Conservation (phyloP, 2,888 invertebrate genomes). For the Theodoxus fluviatilis region DNA sequence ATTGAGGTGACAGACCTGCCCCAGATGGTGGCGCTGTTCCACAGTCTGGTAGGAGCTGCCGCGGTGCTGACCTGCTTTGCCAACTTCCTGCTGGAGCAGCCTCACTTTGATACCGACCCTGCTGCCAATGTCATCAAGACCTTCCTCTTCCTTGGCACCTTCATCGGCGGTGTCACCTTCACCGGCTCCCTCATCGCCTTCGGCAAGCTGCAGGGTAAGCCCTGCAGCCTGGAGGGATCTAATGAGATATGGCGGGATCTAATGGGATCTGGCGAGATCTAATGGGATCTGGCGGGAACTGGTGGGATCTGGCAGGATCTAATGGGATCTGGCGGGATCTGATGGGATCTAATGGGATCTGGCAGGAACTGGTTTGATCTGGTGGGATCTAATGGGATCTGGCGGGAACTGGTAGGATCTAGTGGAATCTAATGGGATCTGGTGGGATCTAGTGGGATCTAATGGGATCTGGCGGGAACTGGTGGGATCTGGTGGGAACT, state of each 20-base stretch:
- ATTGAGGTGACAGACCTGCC: constrained; percentile 81
- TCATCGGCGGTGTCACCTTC: constrained; percentile 89
- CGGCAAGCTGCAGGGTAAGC: constrained; percentile 80
- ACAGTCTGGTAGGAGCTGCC: constrained; percentile 84
- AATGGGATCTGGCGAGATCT: too few species aligned
- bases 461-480: too few species aligned
- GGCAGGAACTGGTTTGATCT: too few species aligned
- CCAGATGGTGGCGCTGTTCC: constrained; percentile 87
- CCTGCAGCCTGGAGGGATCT: background rate
- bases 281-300: too few species aligned
- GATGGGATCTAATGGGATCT: too few species aligned
- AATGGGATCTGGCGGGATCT: too few species aligned
- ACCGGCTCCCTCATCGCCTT: constrained; percentile 88
- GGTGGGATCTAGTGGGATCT: too few species aligned
- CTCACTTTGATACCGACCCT: constrained; percentile 82
- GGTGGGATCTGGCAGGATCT: too few species aligned
- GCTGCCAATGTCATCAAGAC: constrained; percentile 78
- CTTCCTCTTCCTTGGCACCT: constrained; percentile 85
- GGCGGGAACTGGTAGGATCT: too few species aligned
- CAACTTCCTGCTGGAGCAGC: constrained; percentile 84
- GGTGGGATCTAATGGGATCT: too few species aligned
- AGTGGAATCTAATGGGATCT: too few species aligned
- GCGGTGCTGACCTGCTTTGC: constrained; percentile 86
- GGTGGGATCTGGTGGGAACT: too few species aligned
- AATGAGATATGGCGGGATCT: background rate